Evolutionary conservation across 2,888 invertebrate species (phyloP), one percentile per base, ranked within the genome.

Genomic region (Abscondita cerata): DNA sequence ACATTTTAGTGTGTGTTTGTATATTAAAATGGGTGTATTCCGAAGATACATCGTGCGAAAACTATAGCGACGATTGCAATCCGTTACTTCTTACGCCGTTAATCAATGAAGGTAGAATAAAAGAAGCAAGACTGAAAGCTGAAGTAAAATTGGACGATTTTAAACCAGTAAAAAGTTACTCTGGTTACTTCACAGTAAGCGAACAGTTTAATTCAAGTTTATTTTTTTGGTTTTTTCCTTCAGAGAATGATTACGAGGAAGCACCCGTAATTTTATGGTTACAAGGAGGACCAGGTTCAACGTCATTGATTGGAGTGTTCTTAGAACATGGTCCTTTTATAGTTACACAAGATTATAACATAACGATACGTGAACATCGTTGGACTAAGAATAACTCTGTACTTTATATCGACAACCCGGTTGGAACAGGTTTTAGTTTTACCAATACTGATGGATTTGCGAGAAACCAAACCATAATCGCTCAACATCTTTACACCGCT

Each of bases 191-290:
- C 55, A 96, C 95, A 0, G 95, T 96, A 0, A 89, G 95, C 76
- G 86, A 89, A 70, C 79, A 83, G 0, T 89, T 83, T 73, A 86
- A 91, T 69, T 93, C 94, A 0, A 94, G 95, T 75, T 84, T 92
- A 80, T 96, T 95, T 81, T 94, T 96, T 80, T 96, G 95, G 95
- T 95, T 92, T 75, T 95, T 95, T 76, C 94, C 94, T 0, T 88
- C 93, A 0, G 75, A 83, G 70, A 80, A 82, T 0, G 65, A 76
- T 59, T 71, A 71, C 51, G 81, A 82, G 59, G 80, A 82, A 40
- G 89, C 90, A 0, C 92, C 92, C 0, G 89, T 95, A 0, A 79
- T 93, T 0, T 80, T 95, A 4, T 95, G 95, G 95, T 82, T 94
- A 1, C 92, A 94, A 80, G 94, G 94, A 4, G 95, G 94, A 0